Evolutionary conservation across 2,113 vertebrate genomes (phyloP).

Genomic region (Rhineura floridana): DNA sequence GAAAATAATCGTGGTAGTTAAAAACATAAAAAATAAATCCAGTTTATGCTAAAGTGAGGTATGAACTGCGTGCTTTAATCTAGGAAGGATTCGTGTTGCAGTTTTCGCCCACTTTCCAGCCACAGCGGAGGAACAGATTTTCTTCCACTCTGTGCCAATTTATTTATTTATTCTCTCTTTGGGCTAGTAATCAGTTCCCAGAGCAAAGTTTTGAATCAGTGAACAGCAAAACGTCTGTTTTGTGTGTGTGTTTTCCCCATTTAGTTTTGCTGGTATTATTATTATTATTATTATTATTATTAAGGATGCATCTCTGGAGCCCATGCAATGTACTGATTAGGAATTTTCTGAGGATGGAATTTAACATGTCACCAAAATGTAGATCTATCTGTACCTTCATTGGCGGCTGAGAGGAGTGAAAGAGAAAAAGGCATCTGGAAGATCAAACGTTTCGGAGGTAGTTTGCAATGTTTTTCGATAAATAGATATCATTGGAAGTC

Average conservation of each 20-base stretch:
- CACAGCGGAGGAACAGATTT: background rate
- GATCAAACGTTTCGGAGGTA: background rate
- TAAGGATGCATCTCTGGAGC: background rate
- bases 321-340: slow-evolving; percentile 14
- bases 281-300: too few relatives aligned
- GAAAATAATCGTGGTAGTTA: background rate
- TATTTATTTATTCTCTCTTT: background rate
- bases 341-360: background rate
- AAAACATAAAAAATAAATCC: too few relatives aligned
- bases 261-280: background rate
- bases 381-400: slow-evolving; percentile 32
- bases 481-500: background rate
- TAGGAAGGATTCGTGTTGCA: background rate
- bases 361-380: slow-evolving; percentile 41
- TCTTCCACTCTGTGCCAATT: background rate
- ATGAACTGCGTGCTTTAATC: background rate
- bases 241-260: background rate
- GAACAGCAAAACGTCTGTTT: slow-evolving; percentile 35
- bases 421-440: background rate
- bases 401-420: background rate
- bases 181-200: background rate
- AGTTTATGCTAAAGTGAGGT: background rate
- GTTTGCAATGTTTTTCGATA: background rate
- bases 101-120: background rate
- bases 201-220: slow-evolving; percentile 13